A percentile compares a stretch with the other conserved stretches of the same genome.
phyloP scores from a whole-genome alignment of 2,113 vertebrate species.

The Lanius collurio region DNA sequence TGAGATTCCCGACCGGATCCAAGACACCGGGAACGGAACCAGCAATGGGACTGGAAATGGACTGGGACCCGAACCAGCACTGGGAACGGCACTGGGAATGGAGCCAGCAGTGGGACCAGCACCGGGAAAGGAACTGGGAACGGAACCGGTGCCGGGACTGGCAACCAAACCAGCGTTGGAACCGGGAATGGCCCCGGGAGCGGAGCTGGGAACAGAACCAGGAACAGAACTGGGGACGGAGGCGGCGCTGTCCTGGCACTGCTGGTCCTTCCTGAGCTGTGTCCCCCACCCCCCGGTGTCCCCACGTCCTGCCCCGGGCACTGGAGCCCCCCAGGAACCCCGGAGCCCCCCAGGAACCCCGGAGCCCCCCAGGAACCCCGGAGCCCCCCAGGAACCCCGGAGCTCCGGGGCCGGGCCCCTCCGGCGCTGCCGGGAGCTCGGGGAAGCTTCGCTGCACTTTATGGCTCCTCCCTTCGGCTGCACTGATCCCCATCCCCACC shows the following conservation, averaged over 20 bases:
- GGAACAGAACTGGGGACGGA: neutral
- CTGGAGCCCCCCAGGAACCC: neutral
- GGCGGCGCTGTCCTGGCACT: neutral
- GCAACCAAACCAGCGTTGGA: neutral
- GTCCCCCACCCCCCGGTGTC: neutral
- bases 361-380: too few species aligned
- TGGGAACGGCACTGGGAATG: neutral
- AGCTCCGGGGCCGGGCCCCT: neutral
- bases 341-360: neutral
- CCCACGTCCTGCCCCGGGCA: neutral
- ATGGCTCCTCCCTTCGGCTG: neutral
- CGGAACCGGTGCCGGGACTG: neutral
- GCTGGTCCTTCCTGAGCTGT: neutral
- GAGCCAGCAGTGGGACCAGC: neutral
- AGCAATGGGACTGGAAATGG: neutral
- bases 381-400: neutral
- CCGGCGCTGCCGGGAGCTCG: neutral
- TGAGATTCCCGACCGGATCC: neutral
- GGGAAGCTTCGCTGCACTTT: neutral
- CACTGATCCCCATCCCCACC: neutral
- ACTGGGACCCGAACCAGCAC: neutral
- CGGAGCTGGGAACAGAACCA: too few species aligned
- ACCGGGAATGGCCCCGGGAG: neutral
- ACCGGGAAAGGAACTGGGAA: neutral
- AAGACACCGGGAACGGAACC: neutral